Evolutionary conservation across 2,113 vertebrate genomes (phyloP), one percentile per base, ranked within the genome.

Genomic region (Corydoras maculifer): DNA sequence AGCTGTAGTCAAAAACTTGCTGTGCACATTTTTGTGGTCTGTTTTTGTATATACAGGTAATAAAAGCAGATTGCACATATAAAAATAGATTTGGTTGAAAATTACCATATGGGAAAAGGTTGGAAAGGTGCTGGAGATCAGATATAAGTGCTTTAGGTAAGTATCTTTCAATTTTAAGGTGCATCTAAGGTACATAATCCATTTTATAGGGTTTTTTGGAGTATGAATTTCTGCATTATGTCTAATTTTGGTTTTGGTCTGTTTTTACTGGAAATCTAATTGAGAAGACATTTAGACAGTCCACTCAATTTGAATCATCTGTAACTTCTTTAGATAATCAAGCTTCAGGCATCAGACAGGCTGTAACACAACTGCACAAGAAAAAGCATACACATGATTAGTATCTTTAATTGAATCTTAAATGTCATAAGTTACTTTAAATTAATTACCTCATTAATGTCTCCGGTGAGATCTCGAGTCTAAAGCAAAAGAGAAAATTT

Each of bases 381-480:
- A 13, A 13, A 35, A 11, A 73, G 53, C 29, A 15, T 5, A 11
- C 7, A n/a, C 31, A 10, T n/a, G 51, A n/a, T 53, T 53, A 10
- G 13, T 6, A 53, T 53, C 49, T 9, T 53, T 10, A 53, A 53
- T 14, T 14, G 11, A 53, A 25, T 25, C 18, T 25, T 25, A 25
- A 25, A 51, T 11, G 11, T 51, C 49, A 9, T 51, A 51, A 30
- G 18, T 32, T 12, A 43, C 31, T 50, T 4, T 51, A 14, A 68
- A 18, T 55, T 2, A 12, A 49, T 62, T 62, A 74, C 72, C 72
- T 74, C 72, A 62, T 65, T 65, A 3, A 74, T 9, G 0, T 62
- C 58, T 57, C 50, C 72, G 3, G 72, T 57, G 58, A 74, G 31
- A 49, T 74, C 72, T 30, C 72, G 65, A 31, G 65, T 74, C 72